These are phyloP conservation scores for Meloidogyne floridensis DNA, from an alignment of 1,140 invertebrate genomes.

Conservation along the genomic window DNA sequence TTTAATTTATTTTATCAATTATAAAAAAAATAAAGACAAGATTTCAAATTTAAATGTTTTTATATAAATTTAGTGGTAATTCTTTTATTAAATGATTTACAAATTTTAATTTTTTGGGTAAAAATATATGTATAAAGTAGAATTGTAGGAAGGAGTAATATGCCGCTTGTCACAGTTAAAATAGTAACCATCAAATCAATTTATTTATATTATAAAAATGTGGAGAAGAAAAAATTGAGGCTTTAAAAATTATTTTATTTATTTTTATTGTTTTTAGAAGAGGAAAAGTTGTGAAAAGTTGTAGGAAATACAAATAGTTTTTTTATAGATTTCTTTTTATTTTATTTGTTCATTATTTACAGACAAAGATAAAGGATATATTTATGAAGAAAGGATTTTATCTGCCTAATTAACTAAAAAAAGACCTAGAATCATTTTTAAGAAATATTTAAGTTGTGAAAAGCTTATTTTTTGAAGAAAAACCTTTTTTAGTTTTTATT, in stretches of 20 bases:
- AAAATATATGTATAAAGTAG: background rate
- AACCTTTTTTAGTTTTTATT: background rate
- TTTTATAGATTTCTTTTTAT: background rate
- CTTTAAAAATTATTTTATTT: slow-evolving; percentile 3
- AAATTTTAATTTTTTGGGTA: background rate
- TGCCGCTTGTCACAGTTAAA: background rate
- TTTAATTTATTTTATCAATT: background rate
- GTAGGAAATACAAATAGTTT: background rate
- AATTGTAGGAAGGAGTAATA: slow-evolving; percentile 9
- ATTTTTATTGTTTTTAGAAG: background rate
- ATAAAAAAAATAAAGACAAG: background rate
- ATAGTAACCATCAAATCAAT: slow-evolving; percentile 4
- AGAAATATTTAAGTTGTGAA: background rate
- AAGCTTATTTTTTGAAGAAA: background rate
- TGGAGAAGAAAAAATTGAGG: background rate
- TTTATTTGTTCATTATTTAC: background rate
- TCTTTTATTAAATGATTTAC: too few species aligned
- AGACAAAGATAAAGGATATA: background rate
- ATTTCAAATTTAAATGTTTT: slow-evolving; percentile 1
- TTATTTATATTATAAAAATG: background rate
- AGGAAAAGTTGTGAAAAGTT: background rate
- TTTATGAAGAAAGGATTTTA: background rate
- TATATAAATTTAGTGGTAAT: background rate
- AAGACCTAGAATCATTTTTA: slow-evolving; percentile 9
- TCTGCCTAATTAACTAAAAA: background rate